Base-by-base conservation (phyloP, 2,797 vertebrate genomes). In the Poecilia picta region DNA sequence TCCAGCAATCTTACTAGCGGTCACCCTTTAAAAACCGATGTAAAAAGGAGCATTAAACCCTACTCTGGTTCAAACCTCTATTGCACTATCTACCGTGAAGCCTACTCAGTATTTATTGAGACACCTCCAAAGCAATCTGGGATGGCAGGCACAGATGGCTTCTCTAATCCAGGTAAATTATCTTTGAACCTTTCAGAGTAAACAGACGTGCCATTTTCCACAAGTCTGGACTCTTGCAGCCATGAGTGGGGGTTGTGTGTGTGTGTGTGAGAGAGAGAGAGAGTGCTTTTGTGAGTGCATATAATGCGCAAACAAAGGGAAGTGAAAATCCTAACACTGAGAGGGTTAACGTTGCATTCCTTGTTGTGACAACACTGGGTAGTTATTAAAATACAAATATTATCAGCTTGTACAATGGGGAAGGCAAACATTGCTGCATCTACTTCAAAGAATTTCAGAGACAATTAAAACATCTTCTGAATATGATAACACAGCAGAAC, bases 121-220 rank as follows among this genome's bases (percentile, higher is more conserved):
- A 95, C 89, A 89, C 92, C 89, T 93, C 87, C 83, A 91, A 93
- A 94, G 93, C 93, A 95, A 94, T 94, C 91, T 93, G 92, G 90
- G 90, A 91, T 92, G 93, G 93, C 93, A 92, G 91, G 90, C 90
- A 88, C 94, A 95, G 94, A 95, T 95, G 94, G 95, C 91, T 93
- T 81, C 91, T 92, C 93, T 95, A 95, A 95, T 95, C 94, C 94
- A 95, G 93, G 92, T 94, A 95, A 95, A 95, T 95, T 95, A 95
- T 93, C 92, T 94, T 94, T 94, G 92, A 95, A 95, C 93, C 92
- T 93, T 94, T 92, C 91, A 86, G 90, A 92, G 93, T 94, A 95
- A 95, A 95, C 93, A 95, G 92, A 93, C 93, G 83, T 91, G 85
- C 86, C 82, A 74, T 92, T 94, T 88, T 91, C 80, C 86, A 78